phyloP scores from a whole-genome alignment of 2,888 invertebrate species.

The Apoda limacodes region DNA sequence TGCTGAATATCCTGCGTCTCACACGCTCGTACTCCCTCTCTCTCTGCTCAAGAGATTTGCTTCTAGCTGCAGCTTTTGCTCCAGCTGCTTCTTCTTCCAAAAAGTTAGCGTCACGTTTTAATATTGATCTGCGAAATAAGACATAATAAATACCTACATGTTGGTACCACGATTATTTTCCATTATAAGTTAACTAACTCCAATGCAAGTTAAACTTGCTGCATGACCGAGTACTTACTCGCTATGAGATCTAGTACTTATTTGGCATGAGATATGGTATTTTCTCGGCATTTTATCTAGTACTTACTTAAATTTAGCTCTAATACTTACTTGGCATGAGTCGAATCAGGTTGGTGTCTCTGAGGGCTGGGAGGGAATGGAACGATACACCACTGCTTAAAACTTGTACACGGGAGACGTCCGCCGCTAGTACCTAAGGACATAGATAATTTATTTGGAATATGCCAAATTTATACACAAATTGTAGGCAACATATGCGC shows the following conservation, averaged over 20 bases:
- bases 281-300: too few relatives aligned
- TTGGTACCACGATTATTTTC: too few relatives aligned
- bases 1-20: slow-evolving; percentile 85
- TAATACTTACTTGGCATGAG: slow-evolving; percentile 38
- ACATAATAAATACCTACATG: too few relatives aligned
- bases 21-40: slow-evolving; percentile 91
- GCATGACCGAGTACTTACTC: too few relatives aligned
- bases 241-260: too few relatives aligned
- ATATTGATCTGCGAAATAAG: slow-evolving; percentile 81
- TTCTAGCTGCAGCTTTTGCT: slow-evolving; percentile 32
- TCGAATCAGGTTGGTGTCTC: slow-evolving; percentile 20
- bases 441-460: too few relatives aligned
- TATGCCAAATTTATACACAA: too few relatives aligned
- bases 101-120: slow-evolving; percentile 85
- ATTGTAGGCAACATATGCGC: too few relatives aligned
- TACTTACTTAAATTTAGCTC: too few relatives aligned
- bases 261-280: too few relatives aligned
- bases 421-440: slow-evolving; percentile 58
- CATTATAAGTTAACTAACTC: too few relatives aligned
- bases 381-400: slow-evolving; percentile 52
- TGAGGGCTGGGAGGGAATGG: slow-evolving; percentile 38
- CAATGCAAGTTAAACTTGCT: too few relatives aligned
- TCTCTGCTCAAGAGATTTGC: slow-evolving; percentile 91
- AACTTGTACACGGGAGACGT: slow-evolving; percentile 51
- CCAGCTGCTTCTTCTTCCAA: slow-evolving; percentile 84